Conservation (phyloP, 1,140 invertebrate species). For the Brachionus sp. region DNA sequence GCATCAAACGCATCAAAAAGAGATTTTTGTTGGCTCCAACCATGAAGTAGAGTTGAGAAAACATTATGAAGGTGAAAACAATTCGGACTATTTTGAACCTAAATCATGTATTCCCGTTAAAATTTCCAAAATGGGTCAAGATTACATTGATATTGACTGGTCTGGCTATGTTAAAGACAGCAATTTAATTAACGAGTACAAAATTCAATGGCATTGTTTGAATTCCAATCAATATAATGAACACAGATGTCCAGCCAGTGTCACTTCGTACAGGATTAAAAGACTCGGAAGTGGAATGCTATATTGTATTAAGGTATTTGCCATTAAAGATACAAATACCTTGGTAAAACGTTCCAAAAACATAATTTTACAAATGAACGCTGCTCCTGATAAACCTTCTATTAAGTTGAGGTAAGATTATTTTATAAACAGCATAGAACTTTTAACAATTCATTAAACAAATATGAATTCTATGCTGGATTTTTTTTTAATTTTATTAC, state of each 20-base stretch:
- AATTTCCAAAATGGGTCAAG: slow-evolving; percentile 53
- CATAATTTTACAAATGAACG: slow-evolving; percentile 57
- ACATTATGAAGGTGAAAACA: slow-evolving; percentile 43
- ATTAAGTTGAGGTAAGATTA: slow-evolving; percentile 37
- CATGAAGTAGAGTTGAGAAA: neutral
- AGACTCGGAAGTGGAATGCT: slow-evolving; percentile 57
- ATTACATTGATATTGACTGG: slow-evolving; percentile 57
- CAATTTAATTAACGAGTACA: slow-evolving; percentile 53
- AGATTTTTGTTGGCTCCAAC: slow-evolving; percentile 13
- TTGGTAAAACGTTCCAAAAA: slow-evolving; percentile 56
- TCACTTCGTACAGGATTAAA: slow-evolving; percentile 57
- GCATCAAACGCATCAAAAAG: neutral
- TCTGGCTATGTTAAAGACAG: slow-evolving; percentile 51
- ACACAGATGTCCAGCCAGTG: slow-evolving; percentile 54
- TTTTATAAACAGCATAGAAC: too few relatives aligned
- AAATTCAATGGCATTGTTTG: slow-evolving; percentile 50
- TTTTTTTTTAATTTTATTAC: too few relatives aligned
- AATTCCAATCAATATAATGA: slow-evolving; percentile 50
- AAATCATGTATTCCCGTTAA: slow-evolving; percentile 51
- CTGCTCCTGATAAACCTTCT: slow-evolving; percentile 51
- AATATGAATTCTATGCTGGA: too few relatives aligned
- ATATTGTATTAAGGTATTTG: slow-evolving; percentile 56
- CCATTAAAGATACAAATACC: slow-evolving; percentile 51
- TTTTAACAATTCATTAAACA: too few relatives aligned
- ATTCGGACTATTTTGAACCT: slow-evolving; percentile 47